phyloP scores from a whole-genome alignment of 2,797 vertebrate species.

The Microctenopoma steveboyesi region DNA sequence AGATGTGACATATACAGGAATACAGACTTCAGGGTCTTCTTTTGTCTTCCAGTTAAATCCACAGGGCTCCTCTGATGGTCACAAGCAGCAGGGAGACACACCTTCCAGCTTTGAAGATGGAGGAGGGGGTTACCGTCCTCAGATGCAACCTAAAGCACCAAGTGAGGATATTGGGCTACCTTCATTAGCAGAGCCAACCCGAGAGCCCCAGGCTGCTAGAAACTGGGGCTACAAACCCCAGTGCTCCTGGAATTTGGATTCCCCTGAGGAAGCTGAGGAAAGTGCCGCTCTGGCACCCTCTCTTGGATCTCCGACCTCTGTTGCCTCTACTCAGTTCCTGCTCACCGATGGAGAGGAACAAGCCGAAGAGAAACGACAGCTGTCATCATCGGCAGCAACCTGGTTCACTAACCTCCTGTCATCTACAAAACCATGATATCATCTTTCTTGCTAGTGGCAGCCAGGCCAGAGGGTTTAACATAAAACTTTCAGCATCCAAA shows the following conservation, averaged over 20 bases:
- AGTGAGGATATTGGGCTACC: constrained; percentile 73
- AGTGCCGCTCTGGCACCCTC: constrained; percentile 75
- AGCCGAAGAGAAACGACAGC: constrained; percentile 72
- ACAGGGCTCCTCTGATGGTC: constrained; percentile 83
- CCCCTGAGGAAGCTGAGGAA: constrained; percentile 75
- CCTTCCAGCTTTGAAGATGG: constrained; percentile 7
- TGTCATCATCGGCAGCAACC: constrained; percentile 68
- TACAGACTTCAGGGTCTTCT: constrained; percentile 88
- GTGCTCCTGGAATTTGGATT: constrained; percentile 87
- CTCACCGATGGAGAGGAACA: constrained; percentile 87
- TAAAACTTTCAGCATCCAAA: constrained; percentile 21
- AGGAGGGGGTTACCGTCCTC: constrained; percentile 76
- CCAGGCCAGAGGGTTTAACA: constrained; percentile 19
- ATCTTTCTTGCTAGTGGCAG: constrained; percentile 30
- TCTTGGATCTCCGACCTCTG: constrained; percentile 93
- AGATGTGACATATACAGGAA: constrained; percentile 93
- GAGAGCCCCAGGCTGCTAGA: constrained; percentile 50
- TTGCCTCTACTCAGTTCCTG: constrained; percentile 94
- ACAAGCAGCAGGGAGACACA: constrained; percentile 34
- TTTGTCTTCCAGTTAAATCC: constrained; percentile 77
- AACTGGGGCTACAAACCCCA: constrained; percentile 90
- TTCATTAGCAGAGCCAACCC: constrained; percentile 36
- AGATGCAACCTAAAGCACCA: constrained; percentile 67
- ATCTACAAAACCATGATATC: constrained; percentile 75
- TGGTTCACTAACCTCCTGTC: constrained; percentile 83